Evolutionary conservation across 2,888 invertebrate genomes (phyloP).

Genomic region (Drosophila peninsularis): DNA sequence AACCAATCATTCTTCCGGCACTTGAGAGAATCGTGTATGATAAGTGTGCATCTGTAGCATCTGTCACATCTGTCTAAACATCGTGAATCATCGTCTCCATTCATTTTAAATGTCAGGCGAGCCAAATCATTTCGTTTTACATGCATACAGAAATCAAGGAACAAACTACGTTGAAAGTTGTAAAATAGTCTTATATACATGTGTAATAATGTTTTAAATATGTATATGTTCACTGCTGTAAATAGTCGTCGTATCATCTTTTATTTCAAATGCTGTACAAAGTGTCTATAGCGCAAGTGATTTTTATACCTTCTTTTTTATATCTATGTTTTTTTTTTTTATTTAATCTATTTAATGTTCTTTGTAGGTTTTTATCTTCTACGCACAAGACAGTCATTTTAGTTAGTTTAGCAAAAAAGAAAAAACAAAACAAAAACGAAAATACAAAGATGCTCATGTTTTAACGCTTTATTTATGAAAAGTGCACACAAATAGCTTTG

Average conservation of each 20-base stretch:
- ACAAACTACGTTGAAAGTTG: conserved; percentile 61
- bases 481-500: conserved; percentile 60
- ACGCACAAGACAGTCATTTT: conserved; percentile 78
- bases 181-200: conserved; percentile 60
- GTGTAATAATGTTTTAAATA: conserved; percentile 71
- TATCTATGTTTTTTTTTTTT: conserved; percentile 16
- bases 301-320: conserved; percentile 53
- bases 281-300: conserved; percentile 56
- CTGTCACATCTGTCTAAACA: not conserved
- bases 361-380: conserved; percentile 51
- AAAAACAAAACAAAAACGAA: not conserved
- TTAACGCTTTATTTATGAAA: conserved; percentile 63
- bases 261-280: conserved; percentile 58
- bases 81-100: conserved; percentile 33
- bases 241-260: conserved; percentile 67
- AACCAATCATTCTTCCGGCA: conserved; percentile 41
- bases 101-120: conserved; percentile 58
- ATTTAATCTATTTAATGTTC: conserved; percentile 38
- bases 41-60: conserved; percentile 44
- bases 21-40: conserved; percentile 38
- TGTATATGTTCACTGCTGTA: conserved; percentile 73
- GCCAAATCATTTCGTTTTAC: conserved; percentile 69
- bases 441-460: conserved; percentile 67
- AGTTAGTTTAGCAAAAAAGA: conserved; percentile 60
- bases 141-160: conserved; percentile 36